phyloP scores from a whole-genome alignment of 2,888 invertebrate genomes.

The Zonitis immaculata region DNA sequence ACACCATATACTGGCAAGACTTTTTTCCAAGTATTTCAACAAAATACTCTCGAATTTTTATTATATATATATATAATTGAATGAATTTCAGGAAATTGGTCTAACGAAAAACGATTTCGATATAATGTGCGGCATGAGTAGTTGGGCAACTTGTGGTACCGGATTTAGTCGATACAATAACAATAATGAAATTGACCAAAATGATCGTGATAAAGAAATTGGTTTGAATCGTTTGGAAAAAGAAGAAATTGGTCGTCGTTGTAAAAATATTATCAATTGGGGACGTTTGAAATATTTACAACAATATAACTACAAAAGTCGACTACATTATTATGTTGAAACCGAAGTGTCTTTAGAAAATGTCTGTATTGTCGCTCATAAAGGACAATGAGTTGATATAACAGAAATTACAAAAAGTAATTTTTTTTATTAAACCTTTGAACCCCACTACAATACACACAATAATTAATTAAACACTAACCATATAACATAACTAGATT shows the following conservation, averaged over 20 bases:
- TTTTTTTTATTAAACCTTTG: constrained; percentile 40
- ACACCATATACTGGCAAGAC: constrained; percentile 63
- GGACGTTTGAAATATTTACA: constrained; percentile 63
- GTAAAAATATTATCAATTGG: constrained; percentile 74
- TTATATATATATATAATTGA: no score
- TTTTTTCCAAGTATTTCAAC: constrained; percentile 50
- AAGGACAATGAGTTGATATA: constrained; percentile 13
- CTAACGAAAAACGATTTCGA: constrained; percentile 63
- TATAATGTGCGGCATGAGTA: constrained; percentile 73
- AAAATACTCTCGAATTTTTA: no score
- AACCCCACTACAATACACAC: constrained; percentile 40
- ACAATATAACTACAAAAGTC: constrained; percentile 55
- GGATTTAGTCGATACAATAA: constrained; percentile 56
- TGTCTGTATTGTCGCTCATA: constrained; percentile 65
- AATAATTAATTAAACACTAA: constrained; percentile 31
- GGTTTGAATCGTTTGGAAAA: constrained; percentile 50
- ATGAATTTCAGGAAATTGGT: constrained; percentile 51
- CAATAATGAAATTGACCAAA: constrained; percentile 3
- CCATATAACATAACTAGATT: constrained; percentile 21
- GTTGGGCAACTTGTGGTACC: constrained; percentile 85
- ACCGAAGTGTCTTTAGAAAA: constrained; percentile 69
- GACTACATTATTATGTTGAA: constrained; percentile 63
- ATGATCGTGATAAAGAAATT: constrained; percentile 36
- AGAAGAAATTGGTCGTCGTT: constrained; percentile 63
- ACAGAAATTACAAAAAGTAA: constrained; percentile 23